phyloP scores from a whole-genome alignment of 2,113 vertebrate species.

The Cololabis saira region DNA sequence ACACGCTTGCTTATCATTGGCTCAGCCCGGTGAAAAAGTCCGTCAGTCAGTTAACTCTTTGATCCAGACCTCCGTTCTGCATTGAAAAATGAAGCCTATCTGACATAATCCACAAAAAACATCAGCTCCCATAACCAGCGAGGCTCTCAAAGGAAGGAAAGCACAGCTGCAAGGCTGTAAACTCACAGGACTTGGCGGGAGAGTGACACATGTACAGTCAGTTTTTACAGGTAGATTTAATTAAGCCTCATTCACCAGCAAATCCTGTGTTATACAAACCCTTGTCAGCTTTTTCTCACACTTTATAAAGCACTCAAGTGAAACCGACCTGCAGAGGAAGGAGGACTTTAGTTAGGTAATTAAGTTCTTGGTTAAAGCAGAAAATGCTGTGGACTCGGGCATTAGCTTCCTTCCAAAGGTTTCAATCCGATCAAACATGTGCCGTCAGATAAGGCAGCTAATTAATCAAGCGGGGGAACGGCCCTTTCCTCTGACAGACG shows the following conservation, averaged over 20 bases:
- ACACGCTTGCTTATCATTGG: conserved; percentile 31
- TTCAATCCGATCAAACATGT: conserved; percentile 77
- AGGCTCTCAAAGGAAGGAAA: conserved; percentile 61
- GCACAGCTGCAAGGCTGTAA: conserved; percentile 41
- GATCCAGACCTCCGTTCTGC: conserved; percentile 65
- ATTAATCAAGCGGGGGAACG: conserved; percentile 71
- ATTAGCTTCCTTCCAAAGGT: conserved; percentile 53
- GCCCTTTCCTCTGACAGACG: conserved; percentile 58
- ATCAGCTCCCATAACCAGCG: conserved; percentile 40
- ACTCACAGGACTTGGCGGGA: conserved; percentile 52
- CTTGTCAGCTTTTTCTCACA: conserved; percentile 18
- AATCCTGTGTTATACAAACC: conserved; percentile 58
- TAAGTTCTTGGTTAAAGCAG: conserved; percentile 56
- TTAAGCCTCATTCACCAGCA: conserved; percentile 61
- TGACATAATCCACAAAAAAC: conserved; percentile 72
- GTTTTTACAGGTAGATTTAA: conserved; percentile 69
- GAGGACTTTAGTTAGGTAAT: conserved; percentile 53
- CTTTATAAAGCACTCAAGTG: conserved; percentile 18
- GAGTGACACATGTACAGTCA: conserved; percentile 64
- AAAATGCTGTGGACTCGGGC: conserved; percentile 38
- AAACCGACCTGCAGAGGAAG: conserved; percentile 37
- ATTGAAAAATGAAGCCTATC: conserved; percentile 56
- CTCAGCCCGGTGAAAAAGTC: conserved; percentile 49
- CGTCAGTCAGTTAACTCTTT: conserved; percentile 64
- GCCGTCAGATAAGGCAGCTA: conserved; percentile 74